Percentiles rank a stretch among this genome's conserved stretches.
Evolutionary conservation across 2,113 vertebrate genomes (phyloP).

Genomic region (Hippopotamus amphibius): DNA sequence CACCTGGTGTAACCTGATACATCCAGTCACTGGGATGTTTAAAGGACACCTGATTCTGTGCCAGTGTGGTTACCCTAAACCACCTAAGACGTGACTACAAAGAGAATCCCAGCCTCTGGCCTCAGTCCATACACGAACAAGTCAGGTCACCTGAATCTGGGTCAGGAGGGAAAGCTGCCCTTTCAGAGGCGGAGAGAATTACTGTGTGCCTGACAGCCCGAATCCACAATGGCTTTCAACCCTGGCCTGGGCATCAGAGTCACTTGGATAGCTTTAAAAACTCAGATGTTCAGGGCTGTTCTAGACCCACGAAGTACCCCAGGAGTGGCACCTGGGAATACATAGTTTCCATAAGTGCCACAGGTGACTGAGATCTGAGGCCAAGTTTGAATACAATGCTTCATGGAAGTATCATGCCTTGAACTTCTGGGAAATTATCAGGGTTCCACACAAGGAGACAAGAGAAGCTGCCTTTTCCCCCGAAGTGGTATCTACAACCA

Average conservation of each 20-base stretch:
- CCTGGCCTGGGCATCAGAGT: not conserved
- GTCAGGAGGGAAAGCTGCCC: constrained; percentile 47
- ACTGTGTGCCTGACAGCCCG: not conserved
- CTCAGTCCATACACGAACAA: constrained; percentile 10
- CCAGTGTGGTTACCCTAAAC: constrained; percentile 41
- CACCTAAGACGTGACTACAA: constrained; percentile 34
- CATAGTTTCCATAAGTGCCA: not conserved
- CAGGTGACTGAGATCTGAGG: not conserved
- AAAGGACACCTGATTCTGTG: constrained; percentile 63
- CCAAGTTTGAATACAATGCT: not conserved
- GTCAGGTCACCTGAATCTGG: constrained; percentile 28
- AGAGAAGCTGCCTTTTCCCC: not conserved
- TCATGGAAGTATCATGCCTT: not conserved
- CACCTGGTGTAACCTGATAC: constrained; percentile 13
- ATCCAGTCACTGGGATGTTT: not conserved
- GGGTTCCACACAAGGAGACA: not conserved
- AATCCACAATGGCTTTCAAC: not conserved
- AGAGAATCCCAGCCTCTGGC: constrained; percentile 60
- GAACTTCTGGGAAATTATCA: not conserved
- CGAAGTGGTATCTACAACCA: not conserved
- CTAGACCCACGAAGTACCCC: not conserved
- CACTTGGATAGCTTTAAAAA: not conserved
- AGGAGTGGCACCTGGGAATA: not conserved
- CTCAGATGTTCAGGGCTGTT: not conserved
- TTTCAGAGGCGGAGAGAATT: not conserved